phyloP scores from a whole-genome alignment of 2,888 invertebrate genomes.

The Drosophila niveifrons region DNA sequence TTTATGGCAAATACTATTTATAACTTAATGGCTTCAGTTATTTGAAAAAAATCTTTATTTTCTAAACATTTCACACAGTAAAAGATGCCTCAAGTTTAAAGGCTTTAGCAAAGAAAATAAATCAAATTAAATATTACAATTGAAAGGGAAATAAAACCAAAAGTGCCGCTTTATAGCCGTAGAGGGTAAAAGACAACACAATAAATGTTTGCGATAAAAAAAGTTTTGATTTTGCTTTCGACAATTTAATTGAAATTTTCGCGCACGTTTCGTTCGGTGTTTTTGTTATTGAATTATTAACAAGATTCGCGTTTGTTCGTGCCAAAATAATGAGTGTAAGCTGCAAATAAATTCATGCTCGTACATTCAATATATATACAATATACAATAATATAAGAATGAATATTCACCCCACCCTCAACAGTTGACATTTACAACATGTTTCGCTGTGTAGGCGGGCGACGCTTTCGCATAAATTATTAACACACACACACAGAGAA shows the following conservation, averaged over 20 bases:
- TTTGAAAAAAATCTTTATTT: neutral
- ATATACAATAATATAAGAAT: constrained; percentile 23
- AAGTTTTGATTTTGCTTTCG: constrained; percentile 43
- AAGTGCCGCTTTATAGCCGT: neutral
- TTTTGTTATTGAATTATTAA: constrained; percentile 69
- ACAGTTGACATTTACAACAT: constrained; percentile 72
- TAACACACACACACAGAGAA: constrained; percentile 37
- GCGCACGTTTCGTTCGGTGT: constrained; percentile 54
- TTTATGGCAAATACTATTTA: neutral
- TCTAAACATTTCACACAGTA: too few relatives aligned
- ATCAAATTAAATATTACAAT: too few relatives aligned
- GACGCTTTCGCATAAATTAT: constrained; percentile 68
- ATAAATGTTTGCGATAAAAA: constrained; percentile 1
- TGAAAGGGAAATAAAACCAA: neutral
- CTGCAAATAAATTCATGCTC: constrained; percentile 66
- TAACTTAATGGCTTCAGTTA: neutral
- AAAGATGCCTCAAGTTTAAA: too few relatives aligned
- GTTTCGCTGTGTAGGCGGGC: constrained; percentile 55
- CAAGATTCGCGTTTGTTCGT: constrained; percentile 61
- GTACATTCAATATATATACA: constrained; percentile 17
- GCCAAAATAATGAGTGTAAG: constrained; percentile 69
- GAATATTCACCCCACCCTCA: constrained; percentile 17
- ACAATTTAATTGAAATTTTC: constrained; percentile 59
- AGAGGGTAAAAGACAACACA: constrained; percentile 3
- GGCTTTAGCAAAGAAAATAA: too few relatives aligned